These are phyloP conservation scores for Tiliacea citrago DNA, from an alignment of 2,888 invertebrate genomes.

Conservation along the genomic window DNA sequence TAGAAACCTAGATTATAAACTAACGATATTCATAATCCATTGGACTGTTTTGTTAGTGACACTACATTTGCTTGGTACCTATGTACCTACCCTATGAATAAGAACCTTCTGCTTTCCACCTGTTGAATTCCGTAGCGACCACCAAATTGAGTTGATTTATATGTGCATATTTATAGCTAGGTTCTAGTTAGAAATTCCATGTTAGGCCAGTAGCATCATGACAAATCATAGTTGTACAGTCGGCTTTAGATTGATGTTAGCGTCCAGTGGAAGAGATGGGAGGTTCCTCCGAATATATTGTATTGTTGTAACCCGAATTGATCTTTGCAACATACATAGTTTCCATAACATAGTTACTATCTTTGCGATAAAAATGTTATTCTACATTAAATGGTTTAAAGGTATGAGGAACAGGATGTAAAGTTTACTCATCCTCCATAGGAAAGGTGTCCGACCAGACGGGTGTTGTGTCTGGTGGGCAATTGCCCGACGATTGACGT, in stretches of 20 bases:
- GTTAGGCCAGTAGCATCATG: neutral
- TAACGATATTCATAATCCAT: no score
- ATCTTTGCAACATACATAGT: neutral
- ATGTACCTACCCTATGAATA: neutral
- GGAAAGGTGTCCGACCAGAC: no score
- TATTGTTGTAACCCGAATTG: neutral
- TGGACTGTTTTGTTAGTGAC: no score
- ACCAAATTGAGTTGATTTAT: conserved; percentile 32
- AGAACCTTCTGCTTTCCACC: conserved; percentile 1
- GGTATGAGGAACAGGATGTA: no score
- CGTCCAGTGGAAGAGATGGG: neutral
- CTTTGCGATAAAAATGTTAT: no score
- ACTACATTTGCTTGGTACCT: no score
- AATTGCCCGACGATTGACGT: no score
- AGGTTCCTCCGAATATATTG: neutral
- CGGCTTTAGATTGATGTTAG: conserved; percentile 8
- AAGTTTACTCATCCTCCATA: no score
- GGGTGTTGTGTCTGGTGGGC: no score
- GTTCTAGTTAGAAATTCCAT: conserved; percentile 7
- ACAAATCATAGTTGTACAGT: conserved; percentile 38
- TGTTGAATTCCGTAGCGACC: conserved; percentile 14
- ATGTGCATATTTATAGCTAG: conserved; percentile 36
- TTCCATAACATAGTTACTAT: neutral
- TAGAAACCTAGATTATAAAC: no score
- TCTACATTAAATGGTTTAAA: neutral